These are phyloP conservation scores for Drosophila tripunctata DNA, from an alignment of 2,888 invertebrate genomes.

Conservation along the genomic window DNA sequence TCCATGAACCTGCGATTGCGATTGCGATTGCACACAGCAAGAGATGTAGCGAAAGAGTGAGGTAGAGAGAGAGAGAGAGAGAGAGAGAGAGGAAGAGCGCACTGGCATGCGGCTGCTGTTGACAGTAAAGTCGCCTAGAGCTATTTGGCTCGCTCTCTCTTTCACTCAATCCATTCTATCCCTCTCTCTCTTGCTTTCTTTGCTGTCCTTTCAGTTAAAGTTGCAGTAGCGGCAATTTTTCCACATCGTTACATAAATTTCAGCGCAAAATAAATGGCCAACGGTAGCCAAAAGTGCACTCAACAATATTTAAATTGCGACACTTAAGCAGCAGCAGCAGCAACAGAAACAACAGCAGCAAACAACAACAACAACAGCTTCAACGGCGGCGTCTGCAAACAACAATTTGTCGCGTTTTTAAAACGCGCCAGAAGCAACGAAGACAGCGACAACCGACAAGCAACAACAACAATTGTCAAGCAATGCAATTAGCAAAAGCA, in stretches of 20 bases:
- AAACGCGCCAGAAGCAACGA: conserved; percentile 75
- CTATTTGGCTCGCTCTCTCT: conserved; percentile 2
- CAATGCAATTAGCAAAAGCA: neutral
- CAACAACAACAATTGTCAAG: conserved; percentile 24
- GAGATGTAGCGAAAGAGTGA: conserved; percentile 5
- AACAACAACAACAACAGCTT: conserved; percentile 45
- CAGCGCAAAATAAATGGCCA: conserved; percentile 73
- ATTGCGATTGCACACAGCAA: conserved; percentile 12
- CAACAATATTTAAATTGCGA: conserved; percentile 78
- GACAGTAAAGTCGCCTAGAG: conserved; percentile 43
- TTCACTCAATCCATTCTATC: neutral
- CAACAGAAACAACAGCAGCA: conserved; percentile 26
- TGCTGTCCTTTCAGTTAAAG: too few species aligned
- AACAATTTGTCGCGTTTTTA: conserved; percentile 77
- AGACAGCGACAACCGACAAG: conserved; percentile 54
- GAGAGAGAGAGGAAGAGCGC: neutral
- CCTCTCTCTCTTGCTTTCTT: too few species aligned
- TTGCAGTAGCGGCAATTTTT: conserved; percentile 73
- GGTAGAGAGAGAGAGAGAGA: conserved; percentile 8
- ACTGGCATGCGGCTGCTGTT: conserved; percentile 31
- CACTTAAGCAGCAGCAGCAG: conserved; percentile 65
- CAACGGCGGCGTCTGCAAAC: conserved; percentile 71
- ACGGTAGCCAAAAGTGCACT: conserved; percentile 79
- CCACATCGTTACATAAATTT: conserved; percentile 80
- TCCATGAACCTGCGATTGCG: conserved; percentile 73